Percentiles rank a stretch among this genome's conserved stretches.
Evolutionary conservation across 2,888 invertebrate genomes (phyloP).

Genomic region (Perithous albicinctus): DNA sequence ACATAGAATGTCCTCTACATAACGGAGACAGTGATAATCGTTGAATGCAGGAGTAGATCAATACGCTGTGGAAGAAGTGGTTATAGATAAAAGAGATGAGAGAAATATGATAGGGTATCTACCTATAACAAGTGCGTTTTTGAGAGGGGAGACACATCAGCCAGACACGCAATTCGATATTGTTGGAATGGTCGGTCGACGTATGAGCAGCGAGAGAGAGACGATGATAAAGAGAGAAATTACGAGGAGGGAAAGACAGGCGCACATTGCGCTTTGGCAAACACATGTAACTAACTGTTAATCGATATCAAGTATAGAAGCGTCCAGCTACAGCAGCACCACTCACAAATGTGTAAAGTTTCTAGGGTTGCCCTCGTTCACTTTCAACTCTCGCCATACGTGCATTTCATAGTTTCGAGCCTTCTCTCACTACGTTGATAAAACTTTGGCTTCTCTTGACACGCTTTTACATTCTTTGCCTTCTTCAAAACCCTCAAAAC

Average conservation of each 20-base stretch:
- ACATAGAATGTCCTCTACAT: no score
- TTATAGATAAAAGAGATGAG: slow-evolving; percentile 29
- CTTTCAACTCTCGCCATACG: background rate
- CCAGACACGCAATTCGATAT: background rate
- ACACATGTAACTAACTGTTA: slow-evolving; percentile 43
- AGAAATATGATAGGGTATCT: slow-evolving; percentile 37
- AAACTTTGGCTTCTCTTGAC: slow-evolving; percentile 40
- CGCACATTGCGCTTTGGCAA: slow-evolving; percentile 39
- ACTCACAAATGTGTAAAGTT: slow-evolving; percentile 20
- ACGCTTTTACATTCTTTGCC: slow-evolving; percentile 2
- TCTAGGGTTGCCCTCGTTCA: slow-evolving; percentile 1
- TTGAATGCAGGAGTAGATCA: slow-evolving; percentile 46
- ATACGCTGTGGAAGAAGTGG: slow-evolving; percentile 22
- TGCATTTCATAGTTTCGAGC: background rate
- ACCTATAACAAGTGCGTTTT: background rate
- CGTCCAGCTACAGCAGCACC: background rate
- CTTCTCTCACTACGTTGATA: background rate
- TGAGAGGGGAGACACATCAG: slow-evolving; percentile 11
- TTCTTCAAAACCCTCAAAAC: background rate
- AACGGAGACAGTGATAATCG: background rate
- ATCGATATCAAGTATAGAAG: slow-evolving; percentile 62
- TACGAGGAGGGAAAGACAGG: background rate
- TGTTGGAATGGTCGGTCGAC: slow-evolving; percentile 31
- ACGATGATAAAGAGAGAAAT: slow-evolving; percentile 11
- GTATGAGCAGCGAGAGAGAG: background rate